Percentiles rank a stretch among this genome's conserved stretches.
These are phyloP conservation scores for Laticauda laticaudata DNA, from an alignment of 2,113 vertebrate genomes.

Conservation along the genomic window DNA sequence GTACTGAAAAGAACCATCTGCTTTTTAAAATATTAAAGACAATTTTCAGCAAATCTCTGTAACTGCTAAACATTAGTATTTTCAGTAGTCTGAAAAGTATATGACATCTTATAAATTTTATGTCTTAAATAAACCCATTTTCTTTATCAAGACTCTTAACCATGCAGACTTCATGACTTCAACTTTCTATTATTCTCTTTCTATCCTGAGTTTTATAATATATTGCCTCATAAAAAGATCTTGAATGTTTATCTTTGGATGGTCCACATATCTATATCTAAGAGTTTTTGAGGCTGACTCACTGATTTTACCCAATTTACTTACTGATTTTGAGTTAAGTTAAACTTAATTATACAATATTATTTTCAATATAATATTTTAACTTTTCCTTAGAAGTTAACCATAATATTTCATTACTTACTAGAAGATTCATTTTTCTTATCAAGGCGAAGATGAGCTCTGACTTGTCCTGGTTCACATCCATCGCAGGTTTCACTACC, in stretches of 20 bases:
- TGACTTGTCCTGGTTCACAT: conserved; percentile 95
- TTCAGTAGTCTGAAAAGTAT: not conserved
- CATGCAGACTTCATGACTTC: not conserved
- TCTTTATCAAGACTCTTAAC: not conserved
- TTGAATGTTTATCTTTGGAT: not conserved
- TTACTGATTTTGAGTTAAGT: not conserved
- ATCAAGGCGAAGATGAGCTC: conserved; percentile 91
- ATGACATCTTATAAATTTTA: not conserved
- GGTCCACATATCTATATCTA: not conserved
- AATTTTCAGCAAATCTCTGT: not conserved
- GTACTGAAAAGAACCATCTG: not conserved
- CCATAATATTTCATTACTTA: conserved; percentile 59
- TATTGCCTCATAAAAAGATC: not conserved
- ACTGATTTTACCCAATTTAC: not conserved
- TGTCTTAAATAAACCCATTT: not conserved
- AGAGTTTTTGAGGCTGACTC: not conserved
- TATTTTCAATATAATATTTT: not conserved
- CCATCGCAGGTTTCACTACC: conserved; percentile 95
- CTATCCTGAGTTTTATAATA: not conserved
- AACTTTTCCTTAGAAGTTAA: not conserved
- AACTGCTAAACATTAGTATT: not conserved
- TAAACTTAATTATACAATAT: not conserved
- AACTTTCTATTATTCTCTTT: not conserved
- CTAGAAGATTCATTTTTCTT: conserved; percentile 78
- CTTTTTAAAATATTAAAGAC: not conserved